These are phyloP conservation scores for Cololabis saira DNA, from an alignment of 2,113 vertebrate genomes.

Conservation along the genomic window DNA sequence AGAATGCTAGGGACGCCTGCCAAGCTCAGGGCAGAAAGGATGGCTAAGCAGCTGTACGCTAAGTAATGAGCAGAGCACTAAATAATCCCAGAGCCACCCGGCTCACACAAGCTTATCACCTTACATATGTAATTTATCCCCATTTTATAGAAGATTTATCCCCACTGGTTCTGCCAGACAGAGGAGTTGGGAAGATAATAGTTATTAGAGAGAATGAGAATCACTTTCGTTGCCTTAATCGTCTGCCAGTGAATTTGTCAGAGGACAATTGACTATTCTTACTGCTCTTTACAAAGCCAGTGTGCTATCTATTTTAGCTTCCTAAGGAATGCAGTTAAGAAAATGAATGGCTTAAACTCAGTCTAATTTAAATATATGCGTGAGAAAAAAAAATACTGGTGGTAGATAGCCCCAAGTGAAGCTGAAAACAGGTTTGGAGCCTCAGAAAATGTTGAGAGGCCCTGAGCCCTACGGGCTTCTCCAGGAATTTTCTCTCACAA, in stretches of 20 bases:
- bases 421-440: constrained; percentile 22
- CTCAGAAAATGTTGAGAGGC: constrained; percentile 54
- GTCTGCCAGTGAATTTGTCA: constrained; percentile 63
- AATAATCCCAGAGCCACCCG: constrained; percentile 86
- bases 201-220: constrained; percentile 75
- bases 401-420: constrained; percentile 12
- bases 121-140: constrained; percentile 84
- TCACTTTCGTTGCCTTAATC: constrained; percentile 67
- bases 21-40: constrained; percentile 87
- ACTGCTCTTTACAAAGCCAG: constrained; percentile 21
- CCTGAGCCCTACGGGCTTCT: constrained; percentile 66
- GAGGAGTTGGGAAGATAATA: constrained; percentile 68
- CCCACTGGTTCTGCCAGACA: constrained; percentile 57
- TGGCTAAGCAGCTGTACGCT: constrained; percentile 95
- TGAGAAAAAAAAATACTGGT: constrained; percentile 1
- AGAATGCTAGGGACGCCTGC: constrained; percentile 86
- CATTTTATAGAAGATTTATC: constrained; percentile 78
- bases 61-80: constrained; percentile 92
- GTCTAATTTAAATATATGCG: constrained; percentile 2
- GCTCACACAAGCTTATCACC: constrained; percentile 90
- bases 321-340: constrained; percentile 10
- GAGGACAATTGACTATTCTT: constrained; percentile 46
- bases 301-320: constrained; percentile 17
- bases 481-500: constrained; percentile 69
- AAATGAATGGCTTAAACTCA: constrained; percentile 10